A percentile compares a stretch with the other conserved stretches of the same genome.
Conservation (phyloP, 1,140 invertebrate species). For the Orius insidiosus region DNA sequence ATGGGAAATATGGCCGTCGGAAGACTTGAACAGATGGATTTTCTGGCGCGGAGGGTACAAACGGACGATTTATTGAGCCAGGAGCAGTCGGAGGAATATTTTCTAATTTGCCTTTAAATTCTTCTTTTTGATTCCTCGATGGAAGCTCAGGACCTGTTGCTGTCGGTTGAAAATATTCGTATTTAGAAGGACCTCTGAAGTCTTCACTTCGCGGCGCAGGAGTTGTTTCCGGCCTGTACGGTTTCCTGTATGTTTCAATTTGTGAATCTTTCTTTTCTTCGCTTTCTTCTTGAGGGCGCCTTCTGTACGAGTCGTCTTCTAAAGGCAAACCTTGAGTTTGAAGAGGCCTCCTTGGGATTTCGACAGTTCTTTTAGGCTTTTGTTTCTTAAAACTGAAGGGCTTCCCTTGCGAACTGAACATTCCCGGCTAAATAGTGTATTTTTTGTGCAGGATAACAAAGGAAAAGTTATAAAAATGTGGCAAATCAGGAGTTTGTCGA, state of each 20-base stretch:
- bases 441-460: too few species aligned
- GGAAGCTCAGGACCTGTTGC: constrained; percentile 4
- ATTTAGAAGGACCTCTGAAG: constrained; percentile 8
- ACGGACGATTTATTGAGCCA: too few species aligned
- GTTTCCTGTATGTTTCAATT: background rate
- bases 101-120: background rate
- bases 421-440: too few species aligned
- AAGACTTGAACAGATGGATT: background rate
- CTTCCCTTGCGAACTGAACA: constrained; percentile 6
- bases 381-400: constrained; percentile 9
- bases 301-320: background rate
- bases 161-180: background rate
- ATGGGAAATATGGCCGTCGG: background rate
- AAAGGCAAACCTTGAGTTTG: background rate
- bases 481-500: too few species aligned
- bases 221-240: background rate
- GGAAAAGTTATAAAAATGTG: too few species aligned
- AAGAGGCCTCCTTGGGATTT: background rate
- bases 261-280: background rate
- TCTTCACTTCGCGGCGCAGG: background rate
- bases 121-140: background rate
- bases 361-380: constrained; percentile 1
- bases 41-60: too few species aligned
- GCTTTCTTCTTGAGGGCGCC: background rate
- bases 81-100: background rate